Percentiles rank a stretch among this genome's conserved stretches.
These are phyloP conservation scores for Thysanoteuthis rhombus DNA, from an alignment of 2,888 invertebrate species.

Conservation along the genomic window DNA sequence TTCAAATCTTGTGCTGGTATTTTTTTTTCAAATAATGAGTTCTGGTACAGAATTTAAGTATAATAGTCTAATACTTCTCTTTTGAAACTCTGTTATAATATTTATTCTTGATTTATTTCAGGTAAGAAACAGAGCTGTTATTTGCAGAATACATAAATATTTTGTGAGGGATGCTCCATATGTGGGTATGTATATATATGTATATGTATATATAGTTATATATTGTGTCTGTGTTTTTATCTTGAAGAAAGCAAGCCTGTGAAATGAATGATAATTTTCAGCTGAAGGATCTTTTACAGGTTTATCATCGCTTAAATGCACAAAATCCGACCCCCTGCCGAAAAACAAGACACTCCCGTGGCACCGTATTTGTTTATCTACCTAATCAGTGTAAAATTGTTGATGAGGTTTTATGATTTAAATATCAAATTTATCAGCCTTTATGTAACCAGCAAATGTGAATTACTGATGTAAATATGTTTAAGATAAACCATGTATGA, in stretches of 20 bases:
- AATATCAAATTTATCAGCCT: background rate
- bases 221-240: background rate
- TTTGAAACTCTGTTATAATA: too few relatives aligned
- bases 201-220: background rate
- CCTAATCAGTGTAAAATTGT: background rate
- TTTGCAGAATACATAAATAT: too few relatives aligned
- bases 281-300: background rate
- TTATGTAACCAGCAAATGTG: background rate
- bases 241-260: background rate
- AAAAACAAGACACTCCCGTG: background rate
- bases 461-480: background rate
- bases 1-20: too few relatives aligned
- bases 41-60: too few relatives aligned
- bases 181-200: background rate
- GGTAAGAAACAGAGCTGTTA: too few relatives aligned
- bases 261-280: background rate
- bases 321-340: background rate
- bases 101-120: too few relatives aligned
- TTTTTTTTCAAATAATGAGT: too few relatives aligned
- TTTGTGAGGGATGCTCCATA: background rate
- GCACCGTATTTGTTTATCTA: background rate
- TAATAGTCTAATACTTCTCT: too few relatives aligned
- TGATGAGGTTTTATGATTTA: background rate
- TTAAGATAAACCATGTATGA: background rate
- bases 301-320: background rate